Evolutionary conservation across 2,113 vertebrate species (phyloP).

Genomic region (Diphyllodes magnificus): DNA sequence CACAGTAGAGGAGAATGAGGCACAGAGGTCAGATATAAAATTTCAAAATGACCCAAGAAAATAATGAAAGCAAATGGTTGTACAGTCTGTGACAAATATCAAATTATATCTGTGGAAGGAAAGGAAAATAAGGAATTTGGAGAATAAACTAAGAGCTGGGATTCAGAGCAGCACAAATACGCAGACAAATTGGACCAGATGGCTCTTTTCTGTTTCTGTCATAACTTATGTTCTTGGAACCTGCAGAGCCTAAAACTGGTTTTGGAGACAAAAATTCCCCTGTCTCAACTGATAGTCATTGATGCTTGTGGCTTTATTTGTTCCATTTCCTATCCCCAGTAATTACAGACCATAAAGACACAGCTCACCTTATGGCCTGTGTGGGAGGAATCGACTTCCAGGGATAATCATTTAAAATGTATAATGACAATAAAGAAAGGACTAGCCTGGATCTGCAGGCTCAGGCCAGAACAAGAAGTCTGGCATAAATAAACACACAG

Average conservation of each 20-base stretch:
- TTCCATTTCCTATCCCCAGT: background rate
- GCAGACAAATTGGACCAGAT: conserved; percentile 42
- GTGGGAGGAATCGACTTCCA: background rate
- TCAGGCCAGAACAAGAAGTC: background rate
- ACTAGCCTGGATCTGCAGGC: background rate
- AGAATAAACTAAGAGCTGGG: background rate
- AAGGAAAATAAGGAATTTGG: background rate
- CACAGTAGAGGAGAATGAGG: background rate
- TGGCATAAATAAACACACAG: background rate
- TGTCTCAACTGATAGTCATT: background rate
- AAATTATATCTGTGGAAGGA: background rate
- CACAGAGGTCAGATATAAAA: background rate
- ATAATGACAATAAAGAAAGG: background rate
- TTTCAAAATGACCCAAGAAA: background rate
- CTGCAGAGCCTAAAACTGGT: conserved; percentile 24
- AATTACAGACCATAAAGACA: conserved; percentile 21
- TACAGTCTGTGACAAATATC: background rate
- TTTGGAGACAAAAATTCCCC: conserved; percentile 15
- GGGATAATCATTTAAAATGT: background rate
- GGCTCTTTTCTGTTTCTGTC: conserved; percentile 24
- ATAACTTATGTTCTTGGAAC: conserved; percentile 49
- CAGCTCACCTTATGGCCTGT: background rate
- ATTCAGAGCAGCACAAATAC: background rate
- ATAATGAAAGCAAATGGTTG: background rate
- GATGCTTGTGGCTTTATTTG: conserved; percentile 28